Evolutionary conservation across 1,140 invertebrate species (phyloP).

Genomic region (Acromyrmex echinatior): DNA sequence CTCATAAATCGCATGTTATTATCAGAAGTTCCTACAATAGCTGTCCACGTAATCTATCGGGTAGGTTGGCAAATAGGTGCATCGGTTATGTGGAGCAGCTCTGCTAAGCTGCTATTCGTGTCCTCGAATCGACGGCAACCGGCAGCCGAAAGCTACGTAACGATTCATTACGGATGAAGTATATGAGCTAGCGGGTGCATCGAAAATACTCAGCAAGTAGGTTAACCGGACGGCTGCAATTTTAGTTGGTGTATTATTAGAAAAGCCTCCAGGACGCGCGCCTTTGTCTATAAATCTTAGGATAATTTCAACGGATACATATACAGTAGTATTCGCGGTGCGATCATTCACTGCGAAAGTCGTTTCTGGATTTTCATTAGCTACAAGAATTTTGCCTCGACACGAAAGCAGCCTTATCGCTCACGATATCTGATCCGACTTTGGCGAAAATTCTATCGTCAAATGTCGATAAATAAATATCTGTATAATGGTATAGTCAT

Average conservation of each 20-base stretch:
- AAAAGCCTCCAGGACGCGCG: conserved; percentile 38
- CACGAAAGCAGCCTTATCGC: conserved; percentile 20
- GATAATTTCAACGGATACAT: conserved; percentile 57
- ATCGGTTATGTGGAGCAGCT: conserved; percentile 30
- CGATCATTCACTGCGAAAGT: conserved; percentile 45
- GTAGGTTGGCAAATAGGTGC: conserved; percentile 23
- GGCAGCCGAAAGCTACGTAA: conserved; percentile 34
- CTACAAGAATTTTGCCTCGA: conserved; percentile 22
- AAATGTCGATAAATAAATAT: background rate
- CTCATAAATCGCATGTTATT: conserved; percentile 53
- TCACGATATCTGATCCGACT: conserved; percentile 36
- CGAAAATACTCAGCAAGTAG: conserved; percentile 46
- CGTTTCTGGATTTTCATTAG: conserved; percentile 58
- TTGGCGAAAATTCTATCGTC: background rate
- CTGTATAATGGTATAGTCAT: background rate
- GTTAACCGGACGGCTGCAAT: conserved; percentile 55
- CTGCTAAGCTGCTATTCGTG: conserved; percentile 3
- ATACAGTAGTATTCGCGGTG: conserved; percentile 24
- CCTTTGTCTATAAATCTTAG: conserved; percentile 48
- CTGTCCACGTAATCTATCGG: conserved; percentile 34
- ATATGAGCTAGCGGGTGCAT: conserved; percentile 26
- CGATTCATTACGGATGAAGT: conserved; percentile 20
- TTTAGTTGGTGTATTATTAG: conserved; percentile 61
- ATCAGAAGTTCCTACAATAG: conserved; percentile 44
- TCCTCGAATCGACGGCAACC: conserved; percentile 43